A percentile compares a stretch with the other conserved stretches of the same genome.
Evolutionary conservation across 2,113 vertebrate species (phyloP).

Genomic region (Rhinolophus sinicus): DNA sequence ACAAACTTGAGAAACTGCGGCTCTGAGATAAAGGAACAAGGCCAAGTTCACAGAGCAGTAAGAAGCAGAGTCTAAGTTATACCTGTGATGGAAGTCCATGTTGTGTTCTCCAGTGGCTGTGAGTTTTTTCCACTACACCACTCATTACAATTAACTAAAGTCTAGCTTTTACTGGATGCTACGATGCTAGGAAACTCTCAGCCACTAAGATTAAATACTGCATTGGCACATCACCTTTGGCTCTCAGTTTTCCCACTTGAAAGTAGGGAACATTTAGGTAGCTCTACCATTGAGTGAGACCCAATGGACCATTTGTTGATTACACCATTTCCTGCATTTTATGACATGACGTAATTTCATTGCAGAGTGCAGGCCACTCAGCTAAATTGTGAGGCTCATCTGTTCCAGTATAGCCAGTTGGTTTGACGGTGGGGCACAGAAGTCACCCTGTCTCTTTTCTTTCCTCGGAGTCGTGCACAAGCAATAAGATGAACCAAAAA

Average conservation of each 20-base stretch:
- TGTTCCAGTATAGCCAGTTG: background rate
- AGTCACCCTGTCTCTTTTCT: conserved; percentile 11
- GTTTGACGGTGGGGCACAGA: background rate
- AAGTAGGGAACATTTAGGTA: background rate
- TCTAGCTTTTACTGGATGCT: background rate
- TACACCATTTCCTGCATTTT: background rate
- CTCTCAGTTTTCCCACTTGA: background rate
- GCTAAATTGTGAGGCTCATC: background rate
- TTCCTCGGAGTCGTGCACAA: conserved; percentile 21
- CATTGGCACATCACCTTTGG: background rate
- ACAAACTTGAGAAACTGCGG: background rate
- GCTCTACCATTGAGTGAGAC: background rate
- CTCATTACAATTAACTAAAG: background rate
- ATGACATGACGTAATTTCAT: background rate
- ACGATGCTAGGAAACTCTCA: background rate
- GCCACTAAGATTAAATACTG: background rate
- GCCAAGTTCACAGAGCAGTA: background rate
- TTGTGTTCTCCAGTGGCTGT: background rate
- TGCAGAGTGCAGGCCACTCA: background rate
- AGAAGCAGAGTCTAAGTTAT: background rate
- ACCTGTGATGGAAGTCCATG: background rate
- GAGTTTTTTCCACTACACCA: background rate
- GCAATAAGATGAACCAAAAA: background rate
- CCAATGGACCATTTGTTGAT: background rate
- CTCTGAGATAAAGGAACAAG: background rate